phyloP scores from a whole-genome alignment of 2,113 vertebrate genomes.

The Pseudolaguvia tuberculata region DNA sequence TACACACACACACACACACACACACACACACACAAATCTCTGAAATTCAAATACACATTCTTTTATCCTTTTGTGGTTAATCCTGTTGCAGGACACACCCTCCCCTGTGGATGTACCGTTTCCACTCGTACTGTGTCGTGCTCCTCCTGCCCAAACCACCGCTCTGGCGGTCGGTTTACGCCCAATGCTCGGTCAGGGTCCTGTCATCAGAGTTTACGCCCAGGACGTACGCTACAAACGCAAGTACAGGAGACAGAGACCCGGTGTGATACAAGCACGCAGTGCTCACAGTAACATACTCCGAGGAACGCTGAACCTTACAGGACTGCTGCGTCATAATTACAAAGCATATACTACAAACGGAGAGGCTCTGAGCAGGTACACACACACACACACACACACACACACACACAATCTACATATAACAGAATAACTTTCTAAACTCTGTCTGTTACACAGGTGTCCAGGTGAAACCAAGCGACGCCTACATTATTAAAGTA shows the following conservation, averaged over 20 bases:
- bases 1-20: slow-evolving; percentile 56
- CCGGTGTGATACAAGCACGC: slow-evolving; percentile 51
- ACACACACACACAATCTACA: background rate
- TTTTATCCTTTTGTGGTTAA: background rate
- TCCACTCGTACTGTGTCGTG: slow-evolving; percentile 59
- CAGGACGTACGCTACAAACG: slow-evolving; percentile 64
- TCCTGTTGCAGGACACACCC: background rate
- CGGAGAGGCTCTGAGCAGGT: slow-evolving; percentile 29
- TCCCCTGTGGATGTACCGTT: slow-evolving; percentile 54
- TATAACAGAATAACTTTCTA: background rate
- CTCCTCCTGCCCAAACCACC: slow-evolving; percentile 59
- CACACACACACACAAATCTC: background rate
- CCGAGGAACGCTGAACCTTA: slow-evolving; percentile 57
- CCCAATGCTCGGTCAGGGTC: slow-evolving; percentile 57
- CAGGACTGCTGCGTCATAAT: slow-evolving; percentile 55
- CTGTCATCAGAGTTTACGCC: slow-evolving; percentile 52
- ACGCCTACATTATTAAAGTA: slow-evolving; percentile 11
- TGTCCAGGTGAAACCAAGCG: slow-evolving; percentile 54
- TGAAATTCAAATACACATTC: too few relatives aligned
- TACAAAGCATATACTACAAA: slow-evolving; percentile 47
- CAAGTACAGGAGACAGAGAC: slow-evolving; percentile 67
- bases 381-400: slow-evolving; percentile 4
- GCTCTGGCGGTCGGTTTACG: slow-evolving; percentile 58
- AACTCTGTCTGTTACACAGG: slow-evolving; percentile 51
- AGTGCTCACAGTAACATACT: slow-evolving; percentile 63